Evolutionary conservation across 2,888 invertebrate species (phyloP).

Genomic region (Drymonia ruficornis): DNA sequence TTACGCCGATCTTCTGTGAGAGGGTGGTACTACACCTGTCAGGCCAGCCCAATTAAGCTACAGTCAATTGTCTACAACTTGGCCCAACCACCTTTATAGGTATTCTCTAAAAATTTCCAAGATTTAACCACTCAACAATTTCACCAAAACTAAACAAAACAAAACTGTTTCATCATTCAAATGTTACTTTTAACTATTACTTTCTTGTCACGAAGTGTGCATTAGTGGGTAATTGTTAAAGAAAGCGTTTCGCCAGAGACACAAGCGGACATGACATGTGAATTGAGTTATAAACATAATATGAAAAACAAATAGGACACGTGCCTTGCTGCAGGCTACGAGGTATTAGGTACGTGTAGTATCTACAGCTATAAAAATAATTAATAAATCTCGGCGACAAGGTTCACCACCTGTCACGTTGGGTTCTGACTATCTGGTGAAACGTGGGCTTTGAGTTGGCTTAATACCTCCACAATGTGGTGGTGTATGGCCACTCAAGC

Average conservation of each 20-base stretch:
- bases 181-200: background rate
- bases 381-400: too few relatives aligned
- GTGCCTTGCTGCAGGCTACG: conserved; percentile 34
- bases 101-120: background rate
- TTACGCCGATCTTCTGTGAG: too few relatives aligned
- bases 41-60: too few relatives aligned
- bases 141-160: background rate
- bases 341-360: conserved; percentile 4
- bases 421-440: too few relatives aligned
- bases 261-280: conserved; percentile 9
- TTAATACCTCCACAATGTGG: too few relatives aligned
- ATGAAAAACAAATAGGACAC: conserved; percentile 26
- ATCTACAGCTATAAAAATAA: conserved; percentile 8
- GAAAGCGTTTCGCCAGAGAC: conserved; percentile 10
- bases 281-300: conserved; percentile 33
- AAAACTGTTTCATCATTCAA: background rate
- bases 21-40: too few relatives aligned
- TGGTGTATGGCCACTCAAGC: too few relatives aligned
- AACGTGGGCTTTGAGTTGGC: too few relatives aligned
- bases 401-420: too few relatives aligned
- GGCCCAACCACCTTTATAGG: too few relatives aligned
- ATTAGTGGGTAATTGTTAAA: conserved; percentile 9
- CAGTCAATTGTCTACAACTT: too few relatives aligned
- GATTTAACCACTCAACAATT: background rate
- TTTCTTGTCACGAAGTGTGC: conserved; percentile 1